Evolutionary conservation across 2,797 vertebrate genomes (phyloP).

Genomic region (Anabas testudineus): DNA sequence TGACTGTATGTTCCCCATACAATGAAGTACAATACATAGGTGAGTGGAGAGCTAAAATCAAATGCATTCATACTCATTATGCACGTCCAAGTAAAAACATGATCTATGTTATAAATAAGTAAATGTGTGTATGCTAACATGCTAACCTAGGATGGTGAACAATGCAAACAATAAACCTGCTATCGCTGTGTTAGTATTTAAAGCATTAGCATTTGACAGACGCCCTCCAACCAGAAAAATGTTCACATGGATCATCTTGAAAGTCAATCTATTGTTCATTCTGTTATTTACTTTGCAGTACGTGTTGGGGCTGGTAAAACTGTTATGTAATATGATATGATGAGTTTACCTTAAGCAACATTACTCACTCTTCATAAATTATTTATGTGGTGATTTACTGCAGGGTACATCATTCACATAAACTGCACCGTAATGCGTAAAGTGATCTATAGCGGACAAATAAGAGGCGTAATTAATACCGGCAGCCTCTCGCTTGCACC

Average conservation of each 20-base stretch:
- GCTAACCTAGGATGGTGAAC: neutral
- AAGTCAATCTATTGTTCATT: neutral
- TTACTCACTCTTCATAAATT: constrained; percentile 46
- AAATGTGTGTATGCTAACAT: too few relatives aligned
- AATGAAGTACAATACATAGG: neutral
- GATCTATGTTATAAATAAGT: too few relatives aligned
- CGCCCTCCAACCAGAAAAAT: neutral
- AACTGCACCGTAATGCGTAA: constrained; percentile 58
- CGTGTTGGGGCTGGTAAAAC: neutral
- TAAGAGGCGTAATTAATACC: constrained; percentile 75
- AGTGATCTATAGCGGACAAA: constrained; percentile 75
- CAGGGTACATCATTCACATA: constrained; percentile 48
- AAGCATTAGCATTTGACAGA: too few relatives aligned
- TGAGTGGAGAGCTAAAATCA: neutral
- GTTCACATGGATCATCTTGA: neutral
- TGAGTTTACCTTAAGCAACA: constrained; percentile 11
- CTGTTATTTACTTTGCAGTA: neutral
- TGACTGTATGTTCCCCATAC: neutral
- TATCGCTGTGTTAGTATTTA: neutral
- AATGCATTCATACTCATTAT: too few relatives aligned
- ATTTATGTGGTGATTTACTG: constrained; percentile 47
- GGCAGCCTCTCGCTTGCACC: constrained; percentile 52
- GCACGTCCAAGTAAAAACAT: too few relatives aligned
- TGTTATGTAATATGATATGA: neutral
- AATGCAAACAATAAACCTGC: neutral